phyloP scores from a whole-genome alignment of 2,113 vertebrate species.

The Chaetops frenatus region DNA sequence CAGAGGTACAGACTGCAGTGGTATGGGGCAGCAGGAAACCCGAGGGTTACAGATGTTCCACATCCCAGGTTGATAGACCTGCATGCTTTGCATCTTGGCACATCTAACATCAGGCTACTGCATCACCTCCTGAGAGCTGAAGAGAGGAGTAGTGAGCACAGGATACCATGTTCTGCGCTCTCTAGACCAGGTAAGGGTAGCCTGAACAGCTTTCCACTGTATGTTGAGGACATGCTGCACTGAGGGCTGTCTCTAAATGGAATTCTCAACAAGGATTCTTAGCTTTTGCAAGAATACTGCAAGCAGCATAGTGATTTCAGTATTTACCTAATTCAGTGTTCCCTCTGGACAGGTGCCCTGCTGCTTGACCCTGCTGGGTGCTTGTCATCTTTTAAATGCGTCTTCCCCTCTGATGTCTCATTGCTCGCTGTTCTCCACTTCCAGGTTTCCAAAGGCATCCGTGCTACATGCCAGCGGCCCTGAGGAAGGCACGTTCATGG shows the following conservation, averaged over 20 bases:
- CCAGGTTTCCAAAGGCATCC: accelerated
- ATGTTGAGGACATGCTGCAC: neutral
- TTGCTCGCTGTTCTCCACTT: neutral
- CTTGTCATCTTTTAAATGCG: accelerated
- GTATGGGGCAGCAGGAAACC: neutral
- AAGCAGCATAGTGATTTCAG: neutral
- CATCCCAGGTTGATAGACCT: neutral
- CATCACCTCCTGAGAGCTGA: neutral
- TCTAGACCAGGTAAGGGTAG: neutral
- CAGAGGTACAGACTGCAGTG: neutral
- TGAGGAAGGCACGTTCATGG: accelerated
- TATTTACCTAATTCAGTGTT: neutral
- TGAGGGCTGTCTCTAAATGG: neutral
- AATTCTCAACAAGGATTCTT: neutral
- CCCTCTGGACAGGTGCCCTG: neutral
- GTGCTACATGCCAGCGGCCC: accelerated
- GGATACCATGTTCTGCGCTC: neutral
- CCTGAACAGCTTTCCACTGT: neutral
- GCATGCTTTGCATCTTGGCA: neutral
- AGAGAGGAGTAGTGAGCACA: neutral
- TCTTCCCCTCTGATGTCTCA: neutral
- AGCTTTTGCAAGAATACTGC: neutral
- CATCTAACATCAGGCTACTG: neutral
- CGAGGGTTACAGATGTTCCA: neutral
- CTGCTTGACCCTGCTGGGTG: neutral